Base-by-base conservation (phyloP, 2,888 invertebrate genomes). In the Carcina quercana region DNA sequence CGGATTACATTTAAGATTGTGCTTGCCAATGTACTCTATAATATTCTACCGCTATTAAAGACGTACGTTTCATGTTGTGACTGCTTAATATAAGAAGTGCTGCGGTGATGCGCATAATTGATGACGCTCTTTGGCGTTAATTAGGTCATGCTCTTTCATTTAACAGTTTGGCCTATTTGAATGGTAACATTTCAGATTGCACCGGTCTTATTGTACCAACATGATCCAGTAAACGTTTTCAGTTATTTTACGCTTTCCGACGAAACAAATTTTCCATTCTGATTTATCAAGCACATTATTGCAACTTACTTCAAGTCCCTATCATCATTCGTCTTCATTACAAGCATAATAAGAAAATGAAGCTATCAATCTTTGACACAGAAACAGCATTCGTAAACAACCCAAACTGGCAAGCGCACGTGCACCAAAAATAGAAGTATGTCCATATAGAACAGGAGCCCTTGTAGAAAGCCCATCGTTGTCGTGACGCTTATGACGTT, bases 371-470 rank as follows among this genome's bases (percentile, higher is more conserved):
- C 42, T 43, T 46, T 22, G n/a, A 20, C 40, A 37, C 47, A 44
- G 42, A 37, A 50, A 46, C 35, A 24, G 33, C 44, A 38, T 6
- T 11, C 13, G 26, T 15, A 53, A 53, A 53, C 48, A 47, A 40
- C 43, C 30, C 37, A 47, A 45, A 45, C 43, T 45, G 42, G 36
- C 43, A 34, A 25, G 38, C 39, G 41, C 50, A 49, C 45, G 53
- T 53, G 46, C 34, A 40, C 48, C 50, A 45, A 45, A 54, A 53
- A 56, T 43, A 48, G 43, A 32, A 30, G 34, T 43, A 33, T 40
- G 41, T 47, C 49, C 50, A 51, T 50, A 24, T 24, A n/a, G 7
- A 24, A 10, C 24, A 10, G 6, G 10, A 11, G 11, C 10, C 11
- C 11, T 24, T 8, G n/a, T n/a, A n/a, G n/a, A n/a, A n/a, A n/a